phyloP scores from a whole-genome alignment of 2,888 invertebrate species.

The Athripsodes cinereus region DNA sequence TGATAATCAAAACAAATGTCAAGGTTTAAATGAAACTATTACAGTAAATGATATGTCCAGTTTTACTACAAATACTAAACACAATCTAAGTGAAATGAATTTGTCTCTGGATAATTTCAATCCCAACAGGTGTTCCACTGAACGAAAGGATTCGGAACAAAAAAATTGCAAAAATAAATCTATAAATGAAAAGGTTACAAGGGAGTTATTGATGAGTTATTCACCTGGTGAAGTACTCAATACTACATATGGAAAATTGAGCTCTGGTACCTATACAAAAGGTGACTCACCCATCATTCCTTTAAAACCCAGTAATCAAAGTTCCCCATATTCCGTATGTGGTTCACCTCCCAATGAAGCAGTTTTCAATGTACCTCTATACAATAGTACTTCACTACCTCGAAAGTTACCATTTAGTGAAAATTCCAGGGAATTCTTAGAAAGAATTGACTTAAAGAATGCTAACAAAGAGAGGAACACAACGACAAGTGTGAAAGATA shows the following conservation, averaged over 20 bases:
- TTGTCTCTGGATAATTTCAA: conserved; percentile 17
- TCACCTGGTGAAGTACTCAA: conserved; percentile 34
- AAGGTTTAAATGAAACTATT: not conserved
- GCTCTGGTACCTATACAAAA: conserved; percentile 50
- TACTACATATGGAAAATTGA: conserved; percentile 36
- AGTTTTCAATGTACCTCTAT: not conserved
- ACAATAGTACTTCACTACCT: not conserved
- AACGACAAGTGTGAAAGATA: conserved; percentile 27
- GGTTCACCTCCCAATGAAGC: conserved; percentile 11
- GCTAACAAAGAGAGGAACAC: conserved; percentile 35
- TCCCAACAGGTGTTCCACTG: conserved; percentile 36
- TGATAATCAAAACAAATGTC: not conserved
- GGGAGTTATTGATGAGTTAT: conserved; percentile 12
- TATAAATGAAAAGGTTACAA: not conserved
- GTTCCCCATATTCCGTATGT: conserved; percentile 24
- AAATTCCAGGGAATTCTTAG: conserved; percentile 17
- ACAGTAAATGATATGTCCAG: conserved; percentile 1
- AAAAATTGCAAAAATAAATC: not conserved
- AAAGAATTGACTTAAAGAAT: conserved; percentile 20
- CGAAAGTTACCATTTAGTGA: conserved; percentile 18
- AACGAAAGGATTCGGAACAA: conserved; percentile 34
- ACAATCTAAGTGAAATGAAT: conserved; percentile 13
- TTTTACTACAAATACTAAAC: conserved; percentile 20
- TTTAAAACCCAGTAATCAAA: conserved; percentile 22
- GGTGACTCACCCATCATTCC: conserved; percentile 38